Base-by-base conservation (phyloP, 1,140 invertebrate species). In the Aphelenchoides besseyi region DNA sequence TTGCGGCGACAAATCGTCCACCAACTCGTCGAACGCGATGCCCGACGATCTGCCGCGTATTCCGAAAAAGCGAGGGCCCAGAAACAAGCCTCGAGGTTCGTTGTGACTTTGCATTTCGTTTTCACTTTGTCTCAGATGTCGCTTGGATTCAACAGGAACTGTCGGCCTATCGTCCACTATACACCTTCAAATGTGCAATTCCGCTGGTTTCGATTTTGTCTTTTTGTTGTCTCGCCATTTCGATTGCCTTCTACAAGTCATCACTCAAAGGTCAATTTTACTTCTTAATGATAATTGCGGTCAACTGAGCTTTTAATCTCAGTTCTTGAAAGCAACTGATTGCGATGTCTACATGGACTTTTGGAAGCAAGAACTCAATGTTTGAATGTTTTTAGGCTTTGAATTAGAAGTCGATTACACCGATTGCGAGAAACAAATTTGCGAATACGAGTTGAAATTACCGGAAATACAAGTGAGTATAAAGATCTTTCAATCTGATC, bases 31-130 rank as follows among this genome's bases (percentile, higher is more conserved):
- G 37, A n/a, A 41, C n/a, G 37, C 37, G 1, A 66, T 66, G 63
- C 63, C 63, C 12, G 63, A 66, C 30, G 63, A 66, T 53, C 48
- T 66, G 9, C 63, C 63, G 63, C 63, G 63, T 29, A 66, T 66
- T 32, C 63, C 63, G 29, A 66, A 66, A 16, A 66, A 66, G 32
- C 63, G 63, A n/a, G 16, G 63, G 36, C 63, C 63, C 12, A 26
- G 63, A 1, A 66, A 66, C 32, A 29, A 35, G 3, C 63, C 63
- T n/a, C 16, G 63, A 18, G n/a, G 63, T 66, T 36, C 30, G 63
- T 66, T 23, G 12, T 66, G 28, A 28, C 29, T 53, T 12, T 66
- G 48, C 36, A 66, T n/a, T 66, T 33, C 12, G 30, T 66, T 35
- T n/a, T 32, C 12, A 33, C 63, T 33, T 18, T 61, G 1, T 61